These are phyloP conservation scores for Phaenicophaeus curvirostris DNA, from an alignment of 2,797 vertebrate genomes.

Conservation along the genomic window DNA sequence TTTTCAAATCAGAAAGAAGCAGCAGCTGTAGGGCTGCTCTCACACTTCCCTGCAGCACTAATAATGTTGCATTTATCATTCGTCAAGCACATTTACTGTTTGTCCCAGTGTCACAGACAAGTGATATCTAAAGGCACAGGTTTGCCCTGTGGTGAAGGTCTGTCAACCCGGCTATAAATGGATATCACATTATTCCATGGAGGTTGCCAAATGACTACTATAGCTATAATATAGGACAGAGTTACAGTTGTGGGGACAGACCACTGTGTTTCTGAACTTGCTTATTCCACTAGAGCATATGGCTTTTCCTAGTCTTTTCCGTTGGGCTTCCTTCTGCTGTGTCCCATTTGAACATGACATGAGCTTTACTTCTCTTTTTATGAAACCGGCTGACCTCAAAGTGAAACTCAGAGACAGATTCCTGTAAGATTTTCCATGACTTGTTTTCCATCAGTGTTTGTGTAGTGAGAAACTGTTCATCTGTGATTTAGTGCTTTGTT, in stretches of 20 bases:
- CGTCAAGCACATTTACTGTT: background rate
- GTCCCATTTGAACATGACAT: background rate
- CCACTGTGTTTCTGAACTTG: background rate
- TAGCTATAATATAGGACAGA: background rate
- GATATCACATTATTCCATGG: background rate
- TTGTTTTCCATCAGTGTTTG: background rate
- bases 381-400: background rate
- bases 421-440: background rate
- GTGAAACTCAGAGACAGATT: background rate
- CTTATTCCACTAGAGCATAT: background rate
- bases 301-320: background rate
- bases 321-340: background rate
- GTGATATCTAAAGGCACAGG: background rate
- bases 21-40: background rate
- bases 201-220: background rate
- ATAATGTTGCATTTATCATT: background rate
- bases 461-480: background rate
- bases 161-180: background rate
- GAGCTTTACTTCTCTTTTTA: background rate
- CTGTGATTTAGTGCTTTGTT: background rate
- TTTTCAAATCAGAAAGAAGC: slow-evolving; percentile 15
- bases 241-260: background rate
- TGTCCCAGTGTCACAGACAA: background rate
- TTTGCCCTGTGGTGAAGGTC: slow-evolving; percentile 39
- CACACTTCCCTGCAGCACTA: background rate